Conservation (phyloP, 2,113 vertebrate species). For the Nannospalax galili region DNA sequence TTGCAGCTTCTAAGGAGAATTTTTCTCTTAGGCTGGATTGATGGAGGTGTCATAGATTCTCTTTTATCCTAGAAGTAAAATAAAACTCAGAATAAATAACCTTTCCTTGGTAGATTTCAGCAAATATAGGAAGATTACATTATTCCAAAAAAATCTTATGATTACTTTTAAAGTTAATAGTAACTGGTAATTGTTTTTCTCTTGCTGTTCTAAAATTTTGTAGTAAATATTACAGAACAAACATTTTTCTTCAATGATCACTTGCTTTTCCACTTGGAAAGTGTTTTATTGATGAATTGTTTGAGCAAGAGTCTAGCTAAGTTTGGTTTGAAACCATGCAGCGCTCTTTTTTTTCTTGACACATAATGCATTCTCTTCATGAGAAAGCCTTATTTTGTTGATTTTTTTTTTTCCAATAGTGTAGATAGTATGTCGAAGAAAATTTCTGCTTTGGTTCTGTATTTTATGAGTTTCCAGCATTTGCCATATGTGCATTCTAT, state of each 20-base stretch:
- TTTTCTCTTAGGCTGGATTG: conserved; percentile 21
- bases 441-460: neutral
- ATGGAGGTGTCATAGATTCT: neutral
- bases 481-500: neutral
- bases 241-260: neutral
- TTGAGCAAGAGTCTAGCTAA: neutral
- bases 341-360: neutral
- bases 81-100: neutral
- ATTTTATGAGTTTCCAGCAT: neutral
- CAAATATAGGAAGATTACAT: neutral
- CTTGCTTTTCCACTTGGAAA: neutral
- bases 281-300: neutral
- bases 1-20: neutral
- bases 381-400: conserved; percentile 26
- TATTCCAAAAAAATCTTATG: conserved; percentile 27
- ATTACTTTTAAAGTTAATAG: neutral
- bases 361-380: neutral
- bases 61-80: neutral
- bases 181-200: conserved; percentile 40
- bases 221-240: conserved; percentile 1
- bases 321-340: neutral
- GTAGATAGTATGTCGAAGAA: neutral
- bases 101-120: neutral
- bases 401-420: neutral
- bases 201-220: conserved; percentile 5